Evolutionary conservation across 2,797 vertebrate genomes (phyloP).

Genomic region (Rhabdomys pumilio): DNA sequence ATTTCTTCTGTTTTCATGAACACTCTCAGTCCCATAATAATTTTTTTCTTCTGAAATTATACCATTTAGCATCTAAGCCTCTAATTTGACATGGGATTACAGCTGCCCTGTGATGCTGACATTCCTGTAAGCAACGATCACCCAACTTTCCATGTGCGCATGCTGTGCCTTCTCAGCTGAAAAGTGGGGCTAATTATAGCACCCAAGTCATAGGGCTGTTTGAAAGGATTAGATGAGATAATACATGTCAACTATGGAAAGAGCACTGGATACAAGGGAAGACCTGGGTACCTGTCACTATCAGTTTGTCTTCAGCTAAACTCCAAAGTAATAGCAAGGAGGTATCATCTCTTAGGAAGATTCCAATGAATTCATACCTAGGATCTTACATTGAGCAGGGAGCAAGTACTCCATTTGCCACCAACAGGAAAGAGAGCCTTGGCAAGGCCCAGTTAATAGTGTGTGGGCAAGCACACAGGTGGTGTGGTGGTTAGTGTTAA

Average conservation of each 20-base stretch:
- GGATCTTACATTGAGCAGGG: background rate
- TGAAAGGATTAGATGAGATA: background rate
- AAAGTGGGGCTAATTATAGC: background rate
- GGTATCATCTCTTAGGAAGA: background rate
- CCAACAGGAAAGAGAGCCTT: background rate
- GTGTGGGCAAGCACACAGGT: fast-evolving
- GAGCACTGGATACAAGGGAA: background rate
- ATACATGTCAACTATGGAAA: background rate
- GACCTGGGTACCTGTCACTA: background rate
- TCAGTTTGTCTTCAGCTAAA: background rate
- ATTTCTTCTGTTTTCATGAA: constrained; percentile 45
- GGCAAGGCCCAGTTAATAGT: background rate
- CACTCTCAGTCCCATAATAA: background rate
- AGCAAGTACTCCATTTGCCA: background rate
- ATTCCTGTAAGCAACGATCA: constrained; percentile 7
- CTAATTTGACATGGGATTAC: constrained; percentile 22
- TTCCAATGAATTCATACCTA: background rate
- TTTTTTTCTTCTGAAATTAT: constrained; percentile 47
- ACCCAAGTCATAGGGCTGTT: background rate
- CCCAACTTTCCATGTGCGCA: constrained; percentile 8
- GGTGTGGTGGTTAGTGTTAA: background rate
- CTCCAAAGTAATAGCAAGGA: background rate
- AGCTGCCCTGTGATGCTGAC: background rate
- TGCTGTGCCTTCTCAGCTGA: constrained; percentile 31
- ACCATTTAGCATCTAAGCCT: background rate